Conservation (phyloP, 2,113 vertebrate species). For the Rhinolophus ferrumequinum region DNA sequence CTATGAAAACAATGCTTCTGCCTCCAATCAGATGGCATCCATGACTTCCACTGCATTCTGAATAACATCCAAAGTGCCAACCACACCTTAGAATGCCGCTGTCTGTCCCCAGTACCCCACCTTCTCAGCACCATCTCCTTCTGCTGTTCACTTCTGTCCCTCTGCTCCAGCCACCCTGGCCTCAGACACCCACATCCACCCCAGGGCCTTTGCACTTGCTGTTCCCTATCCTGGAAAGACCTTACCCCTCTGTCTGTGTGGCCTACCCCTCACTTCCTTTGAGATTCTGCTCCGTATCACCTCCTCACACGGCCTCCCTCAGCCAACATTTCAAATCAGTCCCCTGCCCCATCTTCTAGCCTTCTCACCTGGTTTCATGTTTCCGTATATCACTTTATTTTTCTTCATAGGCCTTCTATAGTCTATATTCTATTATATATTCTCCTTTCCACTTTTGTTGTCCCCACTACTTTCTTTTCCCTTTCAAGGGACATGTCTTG, state of each 20-base stretch:
- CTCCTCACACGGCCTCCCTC: background rate
- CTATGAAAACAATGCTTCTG: background rate
- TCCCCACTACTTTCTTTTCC: background rate
- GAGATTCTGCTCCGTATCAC: background rate
- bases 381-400: background rate
- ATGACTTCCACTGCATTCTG: background rate
- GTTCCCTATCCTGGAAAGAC: background rate
- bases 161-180: background rate
- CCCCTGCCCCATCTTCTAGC: too few relatives aligned
- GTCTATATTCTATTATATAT: background rate
- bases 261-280: background rate
- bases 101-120: rapidly evolving
- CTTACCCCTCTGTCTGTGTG: background rate
- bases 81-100: background rate
- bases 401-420: background rate
- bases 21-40: background rate
- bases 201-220: background rate
- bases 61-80: rapidly evolving
- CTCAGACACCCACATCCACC: background rate
- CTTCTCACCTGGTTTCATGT: background rate
- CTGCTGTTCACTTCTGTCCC: background rate
- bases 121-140: background rate
- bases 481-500: background rate
- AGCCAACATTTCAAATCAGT: too few relatives aligned
- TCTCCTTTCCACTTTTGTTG: too few relatives aligned